Percentiles rank a stretch among this genome's conserved stretches.
These are phyloP conservation scores for Drosophila athabasca DNA, from an alignment of 1,140 invertebrate species.

Conservation along the genomic window DNA sequence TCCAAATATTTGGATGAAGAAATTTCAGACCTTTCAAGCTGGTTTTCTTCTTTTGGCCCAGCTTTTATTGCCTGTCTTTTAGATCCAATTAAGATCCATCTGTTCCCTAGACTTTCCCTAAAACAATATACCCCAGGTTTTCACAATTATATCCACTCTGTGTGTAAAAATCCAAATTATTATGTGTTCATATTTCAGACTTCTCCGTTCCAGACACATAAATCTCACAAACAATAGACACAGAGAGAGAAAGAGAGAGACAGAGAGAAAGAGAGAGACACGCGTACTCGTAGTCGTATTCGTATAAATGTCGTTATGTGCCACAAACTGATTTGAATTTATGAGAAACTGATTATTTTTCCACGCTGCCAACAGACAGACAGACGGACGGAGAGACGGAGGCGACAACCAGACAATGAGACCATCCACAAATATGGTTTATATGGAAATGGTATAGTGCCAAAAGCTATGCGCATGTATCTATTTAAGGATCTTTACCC, in stretches of 20 bases:
- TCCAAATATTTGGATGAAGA: no score
- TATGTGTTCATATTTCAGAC: constrained; percentile 72
- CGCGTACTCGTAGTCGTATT: constrained; percentile 13
- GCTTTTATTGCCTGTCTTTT: no score
- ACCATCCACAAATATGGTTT: constrained; percentile 34
- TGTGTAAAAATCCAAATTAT: constrained; percentile 53
- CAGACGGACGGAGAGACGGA: not conserved
- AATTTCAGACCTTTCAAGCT: no score
- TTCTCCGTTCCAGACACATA: constrained; percentile 67
- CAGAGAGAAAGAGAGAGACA: no score
- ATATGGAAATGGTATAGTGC: constrained; percentile 39
- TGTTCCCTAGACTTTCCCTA: no score
- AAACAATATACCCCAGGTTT: no score
- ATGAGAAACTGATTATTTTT: constrained; percentile 81
- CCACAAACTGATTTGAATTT: constrained; percentile 74
- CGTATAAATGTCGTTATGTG: constrained; percentile 5
- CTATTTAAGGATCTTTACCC: constrained; percentile 22
- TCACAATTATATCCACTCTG: no score
- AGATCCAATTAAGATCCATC: not conserved
- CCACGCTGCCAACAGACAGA: constrained; percentile 15
- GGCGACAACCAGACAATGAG: constrained; percentile 54
- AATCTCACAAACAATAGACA: constrained; percentile 65
- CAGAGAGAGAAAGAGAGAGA: no score
- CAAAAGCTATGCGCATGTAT: constrained; percentile 32
- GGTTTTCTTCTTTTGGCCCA: no score